Base-by-base conservation (phyloP, 2,888 invertebrate species). In the Nephrotoma guestfalica region DNA sequence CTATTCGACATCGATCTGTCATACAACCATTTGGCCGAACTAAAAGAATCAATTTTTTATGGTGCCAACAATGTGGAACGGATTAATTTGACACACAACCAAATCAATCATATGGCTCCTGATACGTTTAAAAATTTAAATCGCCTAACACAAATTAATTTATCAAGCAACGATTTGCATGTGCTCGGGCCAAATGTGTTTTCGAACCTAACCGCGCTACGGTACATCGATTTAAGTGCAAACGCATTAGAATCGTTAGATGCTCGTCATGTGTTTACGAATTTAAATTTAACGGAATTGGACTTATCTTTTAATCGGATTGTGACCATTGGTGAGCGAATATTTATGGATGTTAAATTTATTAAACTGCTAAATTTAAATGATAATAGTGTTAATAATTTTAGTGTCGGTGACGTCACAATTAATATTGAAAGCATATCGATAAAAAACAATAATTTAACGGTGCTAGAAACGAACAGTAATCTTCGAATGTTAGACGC, bases 101-200 rank as follows among this genome's bases (percentile, higher is more conserved):
- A 85, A 40, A 86, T 87, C 6, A 18, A 2, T 7, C 86, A 85
- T 15, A 83, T 87, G 57, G 83, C 41, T 13, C 6, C 85, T 15
- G 43, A 30, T 9, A 84, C 87, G 41, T 87, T 87, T 71, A 40
- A 83, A 4, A 57, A 85, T 41, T 86, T 87, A 86, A 41, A 43
- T 30, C 2, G 40, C 2, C 45, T 86, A 2, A 86, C 7, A 4
- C 11, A 11, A 41, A 47, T 86, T 9, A 85, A 86, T 85, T 41
- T 86, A 41, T 83, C 83, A n/a, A 6, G 40, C 47, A 86, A 86
- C 85, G 41, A 51, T 6, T 51, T 87, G 9, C 15, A n/a, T 15
- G 83, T 84, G 15, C 86, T 87, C 41, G 85, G 9, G 0, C 0
- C 86, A 41, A 85, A n/a, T 47, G 42, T 86, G 15, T 87, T 87